These are phyloP conservation scores for Thymallus thymallus DNA, from an alignment of 2,113 vertebrate genomes.

Conservation along the genomic window DNA sequence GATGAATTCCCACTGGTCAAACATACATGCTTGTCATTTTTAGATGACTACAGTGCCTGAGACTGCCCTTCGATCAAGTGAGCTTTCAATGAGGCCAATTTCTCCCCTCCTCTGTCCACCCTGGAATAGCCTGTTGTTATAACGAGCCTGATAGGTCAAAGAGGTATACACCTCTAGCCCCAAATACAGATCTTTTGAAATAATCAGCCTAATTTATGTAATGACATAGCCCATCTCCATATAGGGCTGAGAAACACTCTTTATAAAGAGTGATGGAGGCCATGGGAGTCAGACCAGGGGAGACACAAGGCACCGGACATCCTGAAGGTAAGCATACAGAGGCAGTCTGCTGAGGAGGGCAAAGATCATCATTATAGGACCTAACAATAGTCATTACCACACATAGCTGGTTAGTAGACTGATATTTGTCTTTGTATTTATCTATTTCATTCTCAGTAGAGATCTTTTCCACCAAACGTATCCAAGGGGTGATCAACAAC, in stretches of 20 bases:
- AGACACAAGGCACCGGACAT: background rate
- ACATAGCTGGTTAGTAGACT: background rate
- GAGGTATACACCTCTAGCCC: background rate
- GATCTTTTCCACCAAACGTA: background rate
- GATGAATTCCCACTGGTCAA: background rate
- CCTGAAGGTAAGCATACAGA: background rate
- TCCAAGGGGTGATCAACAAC: background rate
- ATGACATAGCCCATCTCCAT: background rate
- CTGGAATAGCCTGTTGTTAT: background rate
- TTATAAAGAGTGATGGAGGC: background rate
- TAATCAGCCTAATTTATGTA: background rate
- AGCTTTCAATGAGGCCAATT: background rate
- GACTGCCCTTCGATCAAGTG: background rate
- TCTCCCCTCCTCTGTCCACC: background rate
- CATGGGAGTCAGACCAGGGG: background rate
- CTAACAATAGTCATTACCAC: background rate
- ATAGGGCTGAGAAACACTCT: background rate
- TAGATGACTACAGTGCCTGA: too few relatives aligned
- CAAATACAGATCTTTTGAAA: background rate
- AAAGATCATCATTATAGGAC: background rate
- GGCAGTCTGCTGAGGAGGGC: background rate
- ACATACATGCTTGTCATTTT: background rate
- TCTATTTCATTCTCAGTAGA: background rate
- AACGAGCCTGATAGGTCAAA: conserved; percentile 1
- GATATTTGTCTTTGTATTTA: background rate